Evolutionary conservation across 2,113 vertebrate genomes (phyloP).

Genomic region (Cavia aperea): DNA sequence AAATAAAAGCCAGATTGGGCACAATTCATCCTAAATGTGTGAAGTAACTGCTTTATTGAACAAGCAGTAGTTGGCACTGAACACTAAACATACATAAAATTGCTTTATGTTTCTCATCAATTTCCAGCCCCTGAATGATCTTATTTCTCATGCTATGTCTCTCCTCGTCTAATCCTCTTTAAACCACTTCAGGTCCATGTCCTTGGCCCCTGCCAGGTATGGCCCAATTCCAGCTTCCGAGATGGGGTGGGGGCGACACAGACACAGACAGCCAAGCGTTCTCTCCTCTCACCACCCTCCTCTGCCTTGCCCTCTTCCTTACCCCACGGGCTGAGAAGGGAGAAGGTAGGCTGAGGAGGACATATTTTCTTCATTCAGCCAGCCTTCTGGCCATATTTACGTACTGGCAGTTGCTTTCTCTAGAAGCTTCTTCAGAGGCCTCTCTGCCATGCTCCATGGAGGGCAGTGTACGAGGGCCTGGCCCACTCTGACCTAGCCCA

Average conservation of each 20-base stretch:
- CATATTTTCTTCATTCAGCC: no score
- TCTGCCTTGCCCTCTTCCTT: fast-evolving
- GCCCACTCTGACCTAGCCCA: not conserved
- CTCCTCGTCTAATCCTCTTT: not conserved
- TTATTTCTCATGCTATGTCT: not conserved
- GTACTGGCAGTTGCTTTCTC: not conserved
- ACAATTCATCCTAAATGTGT: not conserved
- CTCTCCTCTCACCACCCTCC: not conserved
- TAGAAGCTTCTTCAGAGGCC: not conserved
- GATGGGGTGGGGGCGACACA: not conserved
- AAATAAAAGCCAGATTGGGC: not conserved
- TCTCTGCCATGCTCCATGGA: not conserved
- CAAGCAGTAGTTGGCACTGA: not conserved
- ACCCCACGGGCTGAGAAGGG: not conserved
- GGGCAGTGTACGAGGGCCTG: not conserved
- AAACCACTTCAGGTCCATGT: fast-evolving
- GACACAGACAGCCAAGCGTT: not conserved
- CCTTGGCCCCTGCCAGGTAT: not conserved
- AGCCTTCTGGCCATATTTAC: not conserved
- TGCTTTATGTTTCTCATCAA: not conserved
- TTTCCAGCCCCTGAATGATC: not conserved
- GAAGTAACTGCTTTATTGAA: not conserved
- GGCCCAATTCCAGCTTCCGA: not conserved
- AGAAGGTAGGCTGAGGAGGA: not conserved
- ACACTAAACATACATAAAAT: not conserved